A percentile compares a stretch with the other conserved stretches of the same genome.
phyloP scores from a whole-genome alignment of 2,113 vertebrate genomes.

The Callipepla californica region DNA sequence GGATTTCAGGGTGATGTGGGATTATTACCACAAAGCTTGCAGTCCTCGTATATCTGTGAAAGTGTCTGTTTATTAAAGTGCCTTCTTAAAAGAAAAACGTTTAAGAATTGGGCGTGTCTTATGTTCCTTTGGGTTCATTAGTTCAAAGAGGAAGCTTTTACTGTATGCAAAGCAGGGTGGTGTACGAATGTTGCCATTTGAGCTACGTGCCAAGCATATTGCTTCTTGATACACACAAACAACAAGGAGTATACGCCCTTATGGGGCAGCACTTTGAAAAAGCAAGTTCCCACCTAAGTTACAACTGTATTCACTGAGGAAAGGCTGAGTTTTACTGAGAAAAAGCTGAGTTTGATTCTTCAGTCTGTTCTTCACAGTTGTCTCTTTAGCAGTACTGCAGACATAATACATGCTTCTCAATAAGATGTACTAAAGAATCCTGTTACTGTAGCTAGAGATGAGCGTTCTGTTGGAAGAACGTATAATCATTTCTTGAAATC shows the following conservation, averaged over 20 bases:
- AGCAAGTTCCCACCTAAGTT: not conserved
- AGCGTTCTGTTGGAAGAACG: not conserved
- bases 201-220: not conserved
- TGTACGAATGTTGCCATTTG: not conserved
- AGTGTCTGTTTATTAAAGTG: not conserved
- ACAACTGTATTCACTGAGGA: too few species aligned
- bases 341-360: not conserved
- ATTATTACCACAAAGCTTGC: not conserved
- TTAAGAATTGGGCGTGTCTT: not conserved
- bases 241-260: not conserved
- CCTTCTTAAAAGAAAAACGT: not conserved
- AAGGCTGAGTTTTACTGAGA: too few species aligned
- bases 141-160: not conserved
- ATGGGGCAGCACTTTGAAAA: not conserved
- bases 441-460: not conserved
- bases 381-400: not conserved
- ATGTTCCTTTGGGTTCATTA: not conserved
- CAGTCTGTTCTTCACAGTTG: not conserved
- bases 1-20: not conserved
- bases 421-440: not conserved
- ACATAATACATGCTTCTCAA: rapidly evolving
- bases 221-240: not conserved
- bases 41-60: not conserved
- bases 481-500: not conserved
- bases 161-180: not conserved